Percentiles rank a stretch among this genome's conserved stretches.
phyloP scores from a whole-genome alignment of 2,113 vertebrate species.

The Varanus komodoensis region DNA sequence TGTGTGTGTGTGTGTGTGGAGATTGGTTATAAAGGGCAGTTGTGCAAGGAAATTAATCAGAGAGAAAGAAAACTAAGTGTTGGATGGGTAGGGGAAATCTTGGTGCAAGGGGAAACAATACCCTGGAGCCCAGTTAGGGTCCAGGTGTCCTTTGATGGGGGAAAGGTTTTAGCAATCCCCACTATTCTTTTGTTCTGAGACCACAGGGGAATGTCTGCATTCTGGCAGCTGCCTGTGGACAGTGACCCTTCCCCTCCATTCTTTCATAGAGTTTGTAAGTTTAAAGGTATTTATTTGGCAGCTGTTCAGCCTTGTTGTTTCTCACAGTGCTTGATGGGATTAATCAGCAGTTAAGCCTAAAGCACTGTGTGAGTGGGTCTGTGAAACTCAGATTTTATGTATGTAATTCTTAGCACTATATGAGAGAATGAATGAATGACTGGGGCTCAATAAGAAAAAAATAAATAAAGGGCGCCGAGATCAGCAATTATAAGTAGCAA shows the following conservation, averaged over 20 bases:
- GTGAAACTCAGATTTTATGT: not conserved
- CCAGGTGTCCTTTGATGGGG: not conserved
- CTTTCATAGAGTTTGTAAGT: slow-evolving; percentile 1
- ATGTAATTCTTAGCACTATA: not conserved
- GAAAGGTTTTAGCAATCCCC: not conserved
- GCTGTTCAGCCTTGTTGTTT: not conserved
- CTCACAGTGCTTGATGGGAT: slow-evolving; percentile 11
- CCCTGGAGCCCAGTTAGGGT: not conserved
- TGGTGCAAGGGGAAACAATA: not conserved
- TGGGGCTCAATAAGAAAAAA: not conserved
- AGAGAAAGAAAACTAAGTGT: not conserved
- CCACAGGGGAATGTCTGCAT: not conserved
- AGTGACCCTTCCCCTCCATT: not conserved
- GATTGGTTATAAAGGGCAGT: not conserved
- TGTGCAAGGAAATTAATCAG: not conserved
- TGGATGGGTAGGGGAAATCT: not conserved
- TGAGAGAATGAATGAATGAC: not conserved
- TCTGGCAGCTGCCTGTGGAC: not conserved
- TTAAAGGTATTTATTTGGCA: slow-evolving; percentile 14
- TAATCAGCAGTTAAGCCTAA: slow-evolving; percentile 18
- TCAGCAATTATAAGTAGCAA: not conserved
- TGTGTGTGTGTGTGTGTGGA: too few relatives aligned
- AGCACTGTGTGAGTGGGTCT: not conserved
- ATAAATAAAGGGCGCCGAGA: not conserved
- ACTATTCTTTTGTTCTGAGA: not conserved